Percentiles rank a stretch among this genome's conserved stretches.
Evolutionary conservation across 2,888 invertebrate genomes (phyloP).

Genomic region (Callimorpha dominula): DNA sequence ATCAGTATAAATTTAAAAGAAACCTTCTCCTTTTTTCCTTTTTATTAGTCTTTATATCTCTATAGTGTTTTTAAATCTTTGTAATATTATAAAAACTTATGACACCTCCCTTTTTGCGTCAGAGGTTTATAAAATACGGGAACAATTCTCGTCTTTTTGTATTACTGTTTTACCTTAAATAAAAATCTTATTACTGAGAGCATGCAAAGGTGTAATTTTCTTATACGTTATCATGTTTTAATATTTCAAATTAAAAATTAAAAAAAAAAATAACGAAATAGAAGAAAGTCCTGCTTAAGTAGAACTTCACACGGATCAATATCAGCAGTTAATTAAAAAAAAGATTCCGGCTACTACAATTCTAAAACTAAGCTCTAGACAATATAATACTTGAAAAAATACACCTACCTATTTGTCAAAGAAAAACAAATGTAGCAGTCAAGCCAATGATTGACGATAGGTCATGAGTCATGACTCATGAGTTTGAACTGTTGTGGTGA

Average conservation of each 20-base stretch:
- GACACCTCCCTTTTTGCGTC: too few relatives aligned
- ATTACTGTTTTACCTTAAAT: not conserved
- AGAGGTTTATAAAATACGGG: not conserved
- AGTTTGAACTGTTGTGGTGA: conserved; percentile 6
- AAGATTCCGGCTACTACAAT: too few relatives aligned
- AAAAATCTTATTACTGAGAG: not conserved
- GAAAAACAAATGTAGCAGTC: not conserved
- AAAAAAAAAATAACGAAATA: not conserved
- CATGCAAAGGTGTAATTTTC: not conserved
- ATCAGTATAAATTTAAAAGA: not conserved
- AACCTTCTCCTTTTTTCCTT: too few relatives aligned
- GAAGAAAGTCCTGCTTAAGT: not conserved
- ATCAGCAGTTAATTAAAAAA: not conserved
- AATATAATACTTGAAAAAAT: not conserved
- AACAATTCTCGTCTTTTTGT: not conserved
- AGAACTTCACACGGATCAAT: not conserved
- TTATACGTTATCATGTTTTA: too few relatives aligned
- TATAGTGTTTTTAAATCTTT: too few relatives aligned
- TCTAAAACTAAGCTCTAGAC: too few relatives aligned
- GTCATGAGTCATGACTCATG: conserved; percentile 3
- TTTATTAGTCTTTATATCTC: too few relatives aligned
- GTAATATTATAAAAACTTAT: too few relatives aligned
- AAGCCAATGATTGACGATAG: not conserved
- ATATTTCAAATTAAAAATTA: too few relatives aligned
- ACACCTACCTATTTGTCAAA: not conserved